Evolutionary conservation across 2,888 invertebrate genomes (phyloP).

Genomic region (Tipula unca): DNA sequence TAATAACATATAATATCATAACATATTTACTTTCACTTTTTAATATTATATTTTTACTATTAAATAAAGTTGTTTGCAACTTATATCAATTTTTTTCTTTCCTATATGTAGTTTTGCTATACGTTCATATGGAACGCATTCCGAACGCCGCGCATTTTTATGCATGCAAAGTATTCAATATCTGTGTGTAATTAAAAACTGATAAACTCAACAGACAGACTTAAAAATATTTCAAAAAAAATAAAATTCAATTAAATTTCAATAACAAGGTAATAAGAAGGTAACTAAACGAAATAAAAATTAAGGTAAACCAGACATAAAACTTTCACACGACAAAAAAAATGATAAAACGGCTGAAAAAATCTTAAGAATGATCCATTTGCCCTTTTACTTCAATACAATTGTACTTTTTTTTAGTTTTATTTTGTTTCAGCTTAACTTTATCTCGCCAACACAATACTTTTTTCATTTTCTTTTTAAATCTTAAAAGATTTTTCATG

Average conservation of each 20-base stretch:
- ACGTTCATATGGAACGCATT: neutral
- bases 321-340: conserved; percentile 2
- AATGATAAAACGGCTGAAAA: neutral
- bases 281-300: neutral
- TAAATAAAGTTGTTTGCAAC: neutral
- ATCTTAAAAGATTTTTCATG: neutral
- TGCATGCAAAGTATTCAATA: neutral
- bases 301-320: conserved; percentile 9
- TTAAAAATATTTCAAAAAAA: neutral
- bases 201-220: neutral
- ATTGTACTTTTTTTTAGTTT: neutral
- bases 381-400: neutral
- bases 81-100: neutral
- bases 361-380: conserved; percentile 14
- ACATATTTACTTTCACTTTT: neutral
- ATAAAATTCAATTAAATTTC: neutral
- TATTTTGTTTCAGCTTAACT: neutral
- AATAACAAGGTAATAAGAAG: conserved; percentile 14
- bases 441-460: neutral
- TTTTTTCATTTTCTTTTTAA: neutral
- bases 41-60: neutral
- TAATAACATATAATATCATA: neutral
- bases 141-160: neutral
- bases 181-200: neutral
- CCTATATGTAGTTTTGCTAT: neutral